Conservation (phyloP, 2,113 vertebrate genomes). For the Camelus dromedarius region DNA sequence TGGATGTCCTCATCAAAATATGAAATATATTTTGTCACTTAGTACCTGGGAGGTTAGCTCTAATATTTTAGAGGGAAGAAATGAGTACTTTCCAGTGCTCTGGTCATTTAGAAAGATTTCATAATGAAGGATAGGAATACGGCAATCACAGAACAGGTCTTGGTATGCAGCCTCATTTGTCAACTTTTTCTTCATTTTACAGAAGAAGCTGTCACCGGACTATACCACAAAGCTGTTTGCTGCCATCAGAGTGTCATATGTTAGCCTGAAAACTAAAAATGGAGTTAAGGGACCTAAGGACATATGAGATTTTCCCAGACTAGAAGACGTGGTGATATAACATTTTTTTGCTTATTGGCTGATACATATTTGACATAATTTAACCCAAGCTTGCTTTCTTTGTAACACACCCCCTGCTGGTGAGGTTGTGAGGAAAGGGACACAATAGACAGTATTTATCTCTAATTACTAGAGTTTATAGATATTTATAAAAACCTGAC, state of each 20-base stretch:
- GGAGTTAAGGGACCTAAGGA: not conserved
- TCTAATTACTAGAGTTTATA: not conserved
- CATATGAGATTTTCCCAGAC: not conserved
- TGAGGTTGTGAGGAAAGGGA: not conserved
- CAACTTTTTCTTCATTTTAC: not conserved
- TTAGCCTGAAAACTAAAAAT: conserved; percentile 34
- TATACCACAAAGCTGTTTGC: not conserved
- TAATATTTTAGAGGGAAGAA: not conserved
- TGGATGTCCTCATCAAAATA: not conserved
- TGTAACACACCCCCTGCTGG: not conserved
- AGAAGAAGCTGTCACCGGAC: not conserved
- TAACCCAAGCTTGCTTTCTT: not conserved
- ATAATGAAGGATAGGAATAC: not conserved
- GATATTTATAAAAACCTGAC: not conserved
- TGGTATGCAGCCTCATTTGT: not conserved
- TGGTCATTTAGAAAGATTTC: not conserved
- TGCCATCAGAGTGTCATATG: not conserved
- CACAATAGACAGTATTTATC: not conserved
- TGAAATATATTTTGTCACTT: not conserved
- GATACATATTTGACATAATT: not conserved
- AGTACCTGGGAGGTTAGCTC: not conserved
- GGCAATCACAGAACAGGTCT: not conserved
- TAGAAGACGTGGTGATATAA: not conserved
- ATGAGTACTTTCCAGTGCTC: not conserved
- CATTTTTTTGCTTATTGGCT: not conserved